These are phyloP conservation scores for Podilymbus podiceps DNA, from an alignment of 2,113 vertebrate genomes.

Conservation along the genomic window DNA sequence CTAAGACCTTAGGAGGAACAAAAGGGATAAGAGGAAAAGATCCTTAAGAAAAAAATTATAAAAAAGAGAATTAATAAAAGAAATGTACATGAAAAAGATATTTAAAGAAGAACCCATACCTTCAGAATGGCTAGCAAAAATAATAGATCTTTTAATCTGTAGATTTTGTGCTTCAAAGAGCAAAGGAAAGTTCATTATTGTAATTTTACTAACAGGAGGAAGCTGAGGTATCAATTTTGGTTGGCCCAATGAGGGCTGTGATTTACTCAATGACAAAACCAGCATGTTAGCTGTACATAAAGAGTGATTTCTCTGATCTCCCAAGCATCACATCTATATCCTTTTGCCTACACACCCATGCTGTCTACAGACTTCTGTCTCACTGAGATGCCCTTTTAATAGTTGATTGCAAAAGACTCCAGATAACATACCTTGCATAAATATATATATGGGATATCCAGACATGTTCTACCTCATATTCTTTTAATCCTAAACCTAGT, in stretches of 20 bases:
- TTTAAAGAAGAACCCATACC: not conserved
- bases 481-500: not conserved
- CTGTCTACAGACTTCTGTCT: not conserved
- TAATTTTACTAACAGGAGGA: not conserved
- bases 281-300: not conserved
- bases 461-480: not conserved
- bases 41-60: not conserved
- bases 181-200: not conserved
- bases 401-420: not conserved
- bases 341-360: not conserved
- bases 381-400: not conserved
- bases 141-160: constrained; percentile 1
- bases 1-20: constrained; percentile 33
- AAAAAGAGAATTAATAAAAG: constrained; percentile 7
- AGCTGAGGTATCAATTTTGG: not conserved
- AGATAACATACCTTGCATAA: not conserved
- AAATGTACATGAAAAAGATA: not conserved
- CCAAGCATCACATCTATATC: not conserved
- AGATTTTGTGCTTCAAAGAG: not conserved
- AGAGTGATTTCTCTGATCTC: not conserved
- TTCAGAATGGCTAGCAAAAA: constrained; percentile 4
- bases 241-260: not conserved
- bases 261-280: not conserved
- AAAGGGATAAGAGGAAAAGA: not conserved
- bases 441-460: not conserved